Evolutionary conservation across 2,888 invertebrate species (phyloP).

Genomic region (Odontomyia ornata): DNA sequence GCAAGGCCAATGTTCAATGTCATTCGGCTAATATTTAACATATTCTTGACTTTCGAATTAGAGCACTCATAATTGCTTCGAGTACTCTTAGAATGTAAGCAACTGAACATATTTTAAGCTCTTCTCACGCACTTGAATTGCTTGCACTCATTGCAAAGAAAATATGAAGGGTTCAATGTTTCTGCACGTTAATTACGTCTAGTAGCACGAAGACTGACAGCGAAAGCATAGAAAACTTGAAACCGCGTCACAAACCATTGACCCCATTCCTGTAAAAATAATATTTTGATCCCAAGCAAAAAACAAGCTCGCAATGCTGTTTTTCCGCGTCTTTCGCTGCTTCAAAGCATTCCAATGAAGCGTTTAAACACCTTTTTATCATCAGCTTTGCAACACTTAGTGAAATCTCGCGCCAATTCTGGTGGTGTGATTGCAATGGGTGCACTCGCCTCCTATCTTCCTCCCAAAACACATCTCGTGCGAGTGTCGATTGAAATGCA

Average conservation of each 20-base stretch:
- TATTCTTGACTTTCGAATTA: too few relatives aligned
- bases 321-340: background rate
- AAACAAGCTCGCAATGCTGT: background rate
- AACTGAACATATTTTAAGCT: too few relatives aligned
- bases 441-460: background rate
- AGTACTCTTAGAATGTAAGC: too few relatives aligned
- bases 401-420: background rate
- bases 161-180: too few relatives aligned
- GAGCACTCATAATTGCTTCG: too few relatives aligned
- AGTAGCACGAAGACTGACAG: too few relatives aligned
- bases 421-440: background rate
- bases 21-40: too few relatives aligned
- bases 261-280: background rate
- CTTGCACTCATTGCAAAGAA: background rate
- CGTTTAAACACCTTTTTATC: background rate
- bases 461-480: background rate
- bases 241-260: slow-evolving; percentile 7
- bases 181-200: too few relatives aligned
- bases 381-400: background rate
- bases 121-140: background rate
- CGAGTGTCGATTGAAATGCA: background rate
- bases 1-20: too few relatives aligned
- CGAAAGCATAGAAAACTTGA: too few relatives aligned
- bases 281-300: background rate
- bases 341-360: background rate